Evolutionary conservation across 2,113 vertebrate species (phyloP).

Genomic region (Archilochus colubris): DNA sequence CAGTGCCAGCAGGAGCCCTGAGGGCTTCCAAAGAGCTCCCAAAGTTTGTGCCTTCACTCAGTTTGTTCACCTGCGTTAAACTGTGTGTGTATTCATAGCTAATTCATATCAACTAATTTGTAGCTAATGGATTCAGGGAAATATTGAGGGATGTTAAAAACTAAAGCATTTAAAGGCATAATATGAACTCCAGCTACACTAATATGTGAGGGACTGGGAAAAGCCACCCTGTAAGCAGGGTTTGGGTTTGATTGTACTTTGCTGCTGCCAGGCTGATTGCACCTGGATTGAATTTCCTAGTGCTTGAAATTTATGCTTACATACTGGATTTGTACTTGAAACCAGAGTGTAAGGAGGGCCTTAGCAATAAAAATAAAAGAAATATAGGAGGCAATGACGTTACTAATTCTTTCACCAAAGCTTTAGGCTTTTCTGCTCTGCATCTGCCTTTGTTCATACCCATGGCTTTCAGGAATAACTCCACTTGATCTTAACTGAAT

Average conservation of each 20-base stretch:
- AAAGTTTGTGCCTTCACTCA: neutral
- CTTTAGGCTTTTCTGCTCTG: neutral
- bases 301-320: neutral
- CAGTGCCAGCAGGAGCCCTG: neutral
- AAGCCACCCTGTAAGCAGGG: neutral
- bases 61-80: neutral
- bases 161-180: neutral
- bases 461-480: neutral
- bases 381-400: neutral
- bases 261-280: neutral
- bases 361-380: neutral
- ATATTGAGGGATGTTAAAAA: neutral
- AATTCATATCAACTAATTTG: neutral
- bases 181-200: neutral
- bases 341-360: neutral
- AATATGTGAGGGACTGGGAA: neutral
- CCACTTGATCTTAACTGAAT: neutral
- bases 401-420: neutral
- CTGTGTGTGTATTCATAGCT: neutral
- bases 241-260: neutral
- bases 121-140: neutral
- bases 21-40: neutral
- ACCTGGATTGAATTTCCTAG: neutral
- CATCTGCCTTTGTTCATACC: neutral
- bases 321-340: neutral